Evolutionary conservation across 2,888 invertebrate genomes (phyloP).

Genomic region (Mythimna vitellina): DNA sequence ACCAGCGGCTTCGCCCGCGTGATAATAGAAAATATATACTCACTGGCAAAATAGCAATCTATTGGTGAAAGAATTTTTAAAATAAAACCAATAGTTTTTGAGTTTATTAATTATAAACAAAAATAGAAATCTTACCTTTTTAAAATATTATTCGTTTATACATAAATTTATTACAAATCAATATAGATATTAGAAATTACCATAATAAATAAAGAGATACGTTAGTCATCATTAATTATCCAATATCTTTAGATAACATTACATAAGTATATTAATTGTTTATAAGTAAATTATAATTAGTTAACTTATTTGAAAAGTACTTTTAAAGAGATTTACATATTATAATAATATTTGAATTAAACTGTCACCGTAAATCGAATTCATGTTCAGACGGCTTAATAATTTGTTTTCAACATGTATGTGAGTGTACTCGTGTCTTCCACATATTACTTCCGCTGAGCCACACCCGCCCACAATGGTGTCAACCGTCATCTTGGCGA

Average conservation of each 20-base stretch:
- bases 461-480: conserved; percentile 33
- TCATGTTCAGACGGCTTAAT: conserved; percentile 25
- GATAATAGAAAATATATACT: no score
- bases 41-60: no score
- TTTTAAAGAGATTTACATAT: no score
- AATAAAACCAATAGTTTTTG: no score
- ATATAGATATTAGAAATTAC: neutral
- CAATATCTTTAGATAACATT: neutral
- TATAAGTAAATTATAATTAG: no score
- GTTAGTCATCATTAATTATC: neutral
- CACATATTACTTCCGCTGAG: conserved; percentile 44
- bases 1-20: no score
- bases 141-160: no score
- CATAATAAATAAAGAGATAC: conserved; percentile 1
- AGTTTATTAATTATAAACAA: no score
- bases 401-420: conserved; percentile 37
- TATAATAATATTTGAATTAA: conserved; percentile 17
- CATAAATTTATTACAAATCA: neutral
- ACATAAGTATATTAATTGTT: no score
- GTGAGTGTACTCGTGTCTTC: conserved; percentile 14
- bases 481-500: conserved; percentile 56
- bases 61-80: no score
- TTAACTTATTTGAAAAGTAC: no score
- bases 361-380: conserved; percentile 29
- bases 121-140: no score